Percentiles rank a stretch among this genome's conserved stretches.
phyloP scores from a whole-genome alignment of 2,113 vertebrate species.

The Cephalophus harveyi region DNA sequence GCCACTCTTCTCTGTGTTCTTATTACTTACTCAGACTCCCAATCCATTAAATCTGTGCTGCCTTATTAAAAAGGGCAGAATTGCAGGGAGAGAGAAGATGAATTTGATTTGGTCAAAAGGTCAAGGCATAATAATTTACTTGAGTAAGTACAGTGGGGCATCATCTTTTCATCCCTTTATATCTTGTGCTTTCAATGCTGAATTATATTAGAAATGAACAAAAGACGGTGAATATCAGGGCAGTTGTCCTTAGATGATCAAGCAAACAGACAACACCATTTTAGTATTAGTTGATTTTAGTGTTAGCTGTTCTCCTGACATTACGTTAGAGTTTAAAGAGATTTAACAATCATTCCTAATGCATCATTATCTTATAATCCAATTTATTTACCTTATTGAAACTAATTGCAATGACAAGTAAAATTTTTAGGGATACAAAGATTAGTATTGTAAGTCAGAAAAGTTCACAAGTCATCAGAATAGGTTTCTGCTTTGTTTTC shows the following conservation, averaged over 20 bases:
- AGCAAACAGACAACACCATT: not conserved
- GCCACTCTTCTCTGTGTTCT: not conserved
- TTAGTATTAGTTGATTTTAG: not conserved
- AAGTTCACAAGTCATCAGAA: not conserved
- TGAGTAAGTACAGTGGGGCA: not conserved
- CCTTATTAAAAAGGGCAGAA: not conserved
- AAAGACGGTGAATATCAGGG: fast-evolving
- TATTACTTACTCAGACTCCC: not conserved
- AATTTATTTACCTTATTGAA: not conserved
- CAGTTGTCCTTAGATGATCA: not conserved
- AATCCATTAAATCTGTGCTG: not conserved
- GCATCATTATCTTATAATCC: not conserved
- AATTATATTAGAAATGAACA: not conserved
- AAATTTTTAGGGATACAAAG: not conserved
- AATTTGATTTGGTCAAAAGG: slow-evolving; percentile 23
- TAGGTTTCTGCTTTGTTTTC: not conserved
- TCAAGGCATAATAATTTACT: not conserved
- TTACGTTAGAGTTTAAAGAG: not conserved
- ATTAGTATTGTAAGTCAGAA: not conserved
- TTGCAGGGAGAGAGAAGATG: not conserved
- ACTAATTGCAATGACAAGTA: not conserved
- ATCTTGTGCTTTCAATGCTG: not conserved
- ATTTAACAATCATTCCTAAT: not conserved
- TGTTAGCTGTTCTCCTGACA: not conserved
- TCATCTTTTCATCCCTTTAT: not conserved